Base-by-base conservation (phyloP, 2,888 invertebrate species). In the Cyrtodaria siliqua region DNA sequence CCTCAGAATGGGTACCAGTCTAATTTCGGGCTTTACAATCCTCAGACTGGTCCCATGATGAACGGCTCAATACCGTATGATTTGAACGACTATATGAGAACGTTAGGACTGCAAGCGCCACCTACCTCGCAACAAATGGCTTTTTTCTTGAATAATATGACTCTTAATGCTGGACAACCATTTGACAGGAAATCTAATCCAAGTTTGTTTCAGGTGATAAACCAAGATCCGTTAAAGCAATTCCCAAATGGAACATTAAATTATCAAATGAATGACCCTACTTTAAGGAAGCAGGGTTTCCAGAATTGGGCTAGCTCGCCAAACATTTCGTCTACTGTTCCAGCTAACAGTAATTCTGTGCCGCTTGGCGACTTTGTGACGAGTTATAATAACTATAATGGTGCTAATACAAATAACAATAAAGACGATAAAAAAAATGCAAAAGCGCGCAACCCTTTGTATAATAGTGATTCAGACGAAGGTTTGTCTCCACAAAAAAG, bases 31-130 rank as follows among this genome's bases (percentile, higher is more conserved):
- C 70, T 71, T 26, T 69, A 84, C 18, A 33, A 63, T 18, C 40
- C 76, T 47, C 80, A 72, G 63, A 70, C 70, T 40, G 68, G 68
- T 52, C 69, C 79, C 8, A 49, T 79, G 16, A 53, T 77, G 23
- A 82, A 78, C 64, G 69, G 71, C 23, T 61, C 74, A 18, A 63
- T 79, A 33, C 70, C 84, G 12, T 79, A 82, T 62, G 85, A 87
- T 64, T 57, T 89, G 23, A 79, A 83, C 62, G 84, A 87, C 26
- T 88, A 89, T 66, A 88, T 88, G 88, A 71, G 84, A 29, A 85
- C 87, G 85, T 68, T 87, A 72, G 86, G 88, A 1, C 74, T 88
- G 9, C 83, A 84, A n/a, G 83, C 79, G 14, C 86, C 87, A 2
- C 64, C 84, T 24, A 84, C 81, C 27, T 64, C 80, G 16, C 88